Base-by-base conservation (phyloP, 2,797 vertebrate species). In the Neosilurus hyrtlii region DNA sequence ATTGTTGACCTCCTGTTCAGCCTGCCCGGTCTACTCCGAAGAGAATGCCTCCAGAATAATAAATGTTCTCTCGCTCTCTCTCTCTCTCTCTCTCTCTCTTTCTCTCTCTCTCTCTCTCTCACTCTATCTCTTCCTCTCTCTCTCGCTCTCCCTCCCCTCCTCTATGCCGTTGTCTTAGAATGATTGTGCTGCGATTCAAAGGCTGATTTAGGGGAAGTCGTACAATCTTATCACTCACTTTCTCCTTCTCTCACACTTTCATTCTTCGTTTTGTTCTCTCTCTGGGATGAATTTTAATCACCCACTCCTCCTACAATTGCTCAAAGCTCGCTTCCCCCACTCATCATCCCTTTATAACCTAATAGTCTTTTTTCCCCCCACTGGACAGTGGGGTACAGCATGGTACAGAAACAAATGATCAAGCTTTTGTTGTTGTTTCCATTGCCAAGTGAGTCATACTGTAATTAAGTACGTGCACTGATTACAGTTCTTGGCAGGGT, bases 281-380 rank as follows among this genome's bases (percentile, higher is more conserved):
- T 93, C 94, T 94, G 93, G 93, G 94, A 93, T 94, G 93, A 95
- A 95, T 95, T 94, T 93, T 94, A 94, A 95, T 93, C 92, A 90
- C 91, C 89, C 56, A 61, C 76, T 82, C 66, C 82, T 87, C 82
- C 62, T 82, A 30, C 65, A 71, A 63, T 72, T 18, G 68, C 65
- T 74, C 35, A 72, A 18, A 88, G 88, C 89, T 87, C 88, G 81
- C 88, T 89, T 89, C 89, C 79, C 89, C 90, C 59, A n/a, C 22
- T 56, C 22, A 67, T 80, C 82, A 56, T 85, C 71, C 73, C 9
- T 51, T 83, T 74, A 73, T 66, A 80, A 85, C 79, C 30, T 83
- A 82, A 76, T 43, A 59, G 30, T 43, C 30, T 43, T 43, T 30
- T 26, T 59, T 43, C 35, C 30, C 6, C 43, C 2, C 16, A 56